phyloP scores from a whole-genome alignment of 2,113 vertebrate genomes.

The Microcebus ravelobensis region DNA sequence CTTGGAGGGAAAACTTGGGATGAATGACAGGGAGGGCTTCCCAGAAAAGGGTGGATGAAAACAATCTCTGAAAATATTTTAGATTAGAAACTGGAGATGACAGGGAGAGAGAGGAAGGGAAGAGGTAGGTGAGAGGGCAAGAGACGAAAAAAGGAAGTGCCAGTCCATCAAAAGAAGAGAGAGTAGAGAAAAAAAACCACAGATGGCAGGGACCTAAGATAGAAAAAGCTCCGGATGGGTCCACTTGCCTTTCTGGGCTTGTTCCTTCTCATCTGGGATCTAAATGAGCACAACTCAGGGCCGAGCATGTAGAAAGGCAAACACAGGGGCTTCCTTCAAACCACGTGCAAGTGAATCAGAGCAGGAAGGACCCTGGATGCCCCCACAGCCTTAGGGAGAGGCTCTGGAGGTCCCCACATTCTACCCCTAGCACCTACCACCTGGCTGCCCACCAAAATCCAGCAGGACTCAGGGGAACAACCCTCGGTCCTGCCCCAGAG shows the following conservation, averaged over 20 bases:
- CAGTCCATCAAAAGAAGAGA: neutral
- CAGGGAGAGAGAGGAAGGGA: neutral
- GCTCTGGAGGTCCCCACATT: neutral
- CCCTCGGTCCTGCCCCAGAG: no score
- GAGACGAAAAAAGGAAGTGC: neutral
- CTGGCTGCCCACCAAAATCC: neutral
- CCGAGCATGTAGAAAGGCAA: neutral
- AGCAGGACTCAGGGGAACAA: neutral
- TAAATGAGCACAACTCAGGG: accelerated
- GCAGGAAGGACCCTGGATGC: neutral
- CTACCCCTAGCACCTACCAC: neutral
- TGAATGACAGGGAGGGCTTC: neutral
- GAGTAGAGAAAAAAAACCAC: neutral
- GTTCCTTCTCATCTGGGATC: neutral
- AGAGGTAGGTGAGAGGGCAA: neutral
- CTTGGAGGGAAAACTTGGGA: neutral
- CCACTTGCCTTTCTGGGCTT: neutral
- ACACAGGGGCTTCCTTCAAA: neutral
- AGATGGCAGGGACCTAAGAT: no score
- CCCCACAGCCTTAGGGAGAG: neutral
- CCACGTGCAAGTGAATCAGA: no score
- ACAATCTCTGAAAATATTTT: neutral
- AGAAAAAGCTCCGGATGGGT: neutral
- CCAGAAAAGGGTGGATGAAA: neutral
- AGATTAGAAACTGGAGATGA: neutral